Base-by-base conservation (phyloP, 2,888 invertebrate genomes). In the Phyto melanocephala region DNA sequence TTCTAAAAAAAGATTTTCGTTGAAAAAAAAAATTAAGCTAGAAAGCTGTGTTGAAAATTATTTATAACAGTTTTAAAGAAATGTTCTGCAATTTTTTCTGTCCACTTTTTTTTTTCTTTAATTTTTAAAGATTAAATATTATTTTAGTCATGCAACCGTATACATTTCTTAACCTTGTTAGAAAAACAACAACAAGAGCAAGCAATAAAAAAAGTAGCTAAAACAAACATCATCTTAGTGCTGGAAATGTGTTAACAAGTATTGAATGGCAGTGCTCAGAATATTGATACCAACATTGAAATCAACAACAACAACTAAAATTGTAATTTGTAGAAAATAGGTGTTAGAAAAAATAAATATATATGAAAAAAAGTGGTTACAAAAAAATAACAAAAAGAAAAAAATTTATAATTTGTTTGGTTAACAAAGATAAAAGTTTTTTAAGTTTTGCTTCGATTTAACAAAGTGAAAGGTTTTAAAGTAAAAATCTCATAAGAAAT, bases 111-210 rank as follows among this genome's bases (percentile, higher is more conserved):
- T 50, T 22, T 40, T 15, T 1, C 20, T 11, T 45, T 70, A n/a
- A 45, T 68, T 60, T 45, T 24, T 54, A 24, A 37, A 79, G 82
- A 82, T 79, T 75, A 79, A 79, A 79, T 58, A 82, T 79, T 82
- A 79, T 67, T 75, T 75, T 75, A 82, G 82, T 60, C 79, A 82
- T 82, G 82, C 82, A 82, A 82, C 75, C 58, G 65, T 50, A 79
- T 71, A 70, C 63, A 71, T 63, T 56, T 63, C 45, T 71, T 47
- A 63, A 63, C 28, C 70, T 71, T 71, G 70, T 63, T 78, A 71
- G 52, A 70, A 35, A 67, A 45, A 35, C 13, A 15, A 54, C 4
- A 45, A 13, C 47, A 22, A 15, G 35, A 35, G 17, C 28, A 24
- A 37, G 15, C 15, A 50, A 22, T n/a, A 28, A 15, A 10, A 17